phyloP scores from a whole-genome alignment of 2,888 invertebrate species.

The Cataglyphis rosenhaueri region DNA sequence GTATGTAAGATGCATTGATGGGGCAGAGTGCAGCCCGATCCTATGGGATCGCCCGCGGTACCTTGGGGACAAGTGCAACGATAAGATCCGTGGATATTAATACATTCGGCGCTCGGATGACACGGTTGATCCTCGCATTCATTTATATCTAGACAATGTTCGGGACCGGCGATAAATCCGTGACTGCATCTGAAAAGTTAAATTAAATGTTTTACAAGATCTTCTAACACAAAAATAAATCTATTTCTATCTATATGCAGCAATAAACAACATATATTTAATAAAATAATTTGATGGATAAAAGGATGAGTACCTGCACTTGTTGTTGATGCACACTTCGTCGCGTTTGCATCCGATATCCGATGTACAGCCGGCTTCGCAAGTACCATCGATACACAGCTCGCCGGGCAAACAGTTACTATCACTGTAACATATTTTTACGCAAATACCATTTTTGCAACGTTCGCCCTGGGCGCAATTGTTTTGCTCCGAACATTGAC shows the following conservation, averaged over 20 bases:
- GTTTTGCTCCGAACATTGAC: conserved; percentile 91
- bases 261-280: neutral
- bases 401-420: conserved; percentile 96
- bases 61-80: conserved; percentile 92
- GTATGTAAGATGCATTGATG: conserved; percentile 91
- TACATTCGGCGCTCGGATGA: conserved; percentile 92
- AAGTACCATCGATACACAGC: conserved; percentile 93
- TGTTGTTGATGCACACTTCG: conserved; percentile 91
- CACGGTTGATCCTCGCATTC: conserved; percentile 93
- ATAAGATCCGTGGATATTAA: conserved; percentile 93
- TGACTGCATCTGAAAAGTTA: conserved; percentile 87
- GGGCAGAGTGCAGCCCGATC: conserved; percentile 90
- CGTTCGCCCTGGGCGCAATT: conserved; percentile 94
- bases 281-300: neutral
- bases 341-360: conserved; percentile 93
- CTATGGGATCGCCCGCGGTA: conserved; percentile 91
- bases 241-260: neutral
- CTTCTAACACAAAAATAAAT: neutral
- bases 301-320: conserved; percentile 87
- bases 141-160: conserved; percentile 91
- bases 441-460: conserved; percentile 92
- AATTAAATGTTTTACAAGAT: neutral
- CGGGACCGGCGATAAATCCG: conserved; percentile 91
- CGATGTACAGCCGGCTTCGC: conserved; percentile 93
- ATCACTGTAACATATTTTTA: conserved; percentile 95